These are phyloP conservation scores for Euplagia quadripunctaria DNA, from an alignment of 2,888 invertebrate species.

Conservation along the genomic window DNA sequence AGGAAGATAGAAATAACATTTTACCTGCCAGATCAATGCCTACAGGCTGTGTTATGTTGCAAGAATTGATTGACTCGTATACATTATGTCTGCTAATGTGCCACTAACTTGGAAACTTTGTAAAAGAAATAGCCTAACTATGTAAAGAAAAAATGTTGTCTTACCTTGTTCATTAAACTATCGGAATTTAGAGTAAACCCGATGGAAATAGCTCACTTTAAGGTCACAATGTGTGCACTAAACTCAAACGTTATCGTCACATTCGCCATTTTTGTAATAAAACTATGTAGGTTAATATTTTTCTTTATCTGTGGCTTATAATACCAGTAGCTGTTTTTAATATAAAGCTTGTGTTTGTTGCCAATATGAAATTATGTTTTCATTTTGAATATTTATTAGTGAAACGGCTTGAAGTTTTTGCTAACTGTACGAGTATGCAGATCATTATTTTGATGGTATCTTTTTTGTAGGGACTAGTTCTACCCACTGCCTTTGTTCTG, in stretches of 20 bases:
- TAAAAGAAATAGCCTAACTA: background rate
- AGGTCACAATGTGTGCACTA: slow-evolving; percentile 25
- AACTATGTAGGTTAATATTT: slow-evolving; percentile 36
- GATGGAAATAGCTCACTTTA: slow-evolving; percentile 2
- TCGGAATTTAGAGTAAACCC: slow-evolving; percentile 2
- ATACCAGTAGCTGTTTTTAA: background rate
- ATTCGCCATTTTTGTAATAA: slow-evolving; percentile 16
- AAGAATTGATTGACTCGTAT: background rate
- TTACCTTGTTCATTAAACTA: background rate
- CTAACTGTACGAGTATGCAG: no score
- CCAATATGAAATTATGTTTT: background rate
- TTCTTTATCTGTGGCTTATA: slow-evolving; percentile 27
- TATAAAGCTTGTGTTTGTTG: background rate
- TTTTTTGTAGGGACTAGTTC: background rate
- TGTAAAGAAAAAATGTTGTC: background rate
- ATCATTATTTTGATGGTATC: no score
- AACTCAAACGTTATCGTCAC: slow-evolving; percentile 13
- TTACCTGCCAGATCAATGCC: no score
- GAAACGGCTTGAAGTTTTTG: no score
- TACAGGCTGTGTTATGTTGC: background rate
- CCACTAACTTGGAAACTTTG: background rate
- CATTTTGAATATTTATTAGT: no score
- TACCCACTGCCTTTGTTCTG: no score
- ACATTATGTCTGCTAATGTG: background rate
- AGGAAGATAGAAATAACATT: no score